These are phyloP conservation scores for Ciconia nigra DNA, from an alignment of 2,797 vertebrate species.

Conservation along the genomic window DNA sequence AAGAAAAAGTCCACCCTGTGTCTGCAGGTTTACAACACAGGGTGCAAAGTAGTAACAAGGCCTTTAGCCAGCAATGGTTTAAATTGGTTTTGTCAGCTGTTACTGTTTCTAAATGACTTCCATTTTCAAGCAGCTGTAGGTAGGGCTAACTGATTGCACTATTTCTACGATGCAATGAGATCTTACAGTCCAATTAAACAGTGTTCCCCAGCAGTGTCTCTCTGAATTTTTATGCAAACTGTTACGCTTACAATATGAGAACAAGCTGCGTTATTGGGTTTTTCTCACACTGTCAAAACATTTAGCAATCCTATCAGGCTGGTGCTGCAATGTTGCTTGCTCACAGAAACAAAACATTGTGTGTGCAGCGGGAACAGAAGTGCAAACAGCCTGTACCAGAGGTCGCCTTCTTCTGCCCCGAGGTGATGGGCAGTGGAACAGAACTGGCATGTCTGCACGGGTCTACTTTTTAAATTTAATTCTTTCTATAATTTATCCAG, in stretches of 20 bases:
- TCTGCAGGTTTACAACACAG: not conserved
- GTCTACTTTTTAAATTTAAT: not conserved
- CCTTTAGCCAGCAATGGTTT: not conserved
- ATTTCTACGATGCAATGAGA: not conserved
- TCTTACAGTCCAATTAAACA: not conserved
- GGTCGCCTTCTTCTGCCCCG: not conserved
- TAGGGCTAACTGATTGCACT: not conserved
- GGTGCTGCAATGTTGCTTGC: not conserved
- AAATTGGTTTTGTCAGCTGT: not conserved
- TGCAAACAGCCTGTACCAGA: not conserved
- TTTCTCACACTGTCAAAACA: slow-evolving; percentile 9
- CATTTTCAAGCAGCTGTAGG: not conserved
- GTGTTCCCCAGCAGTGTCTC: not conserved
- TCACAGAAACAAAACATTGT: not conserved
- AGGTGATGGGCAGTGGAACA: not conserved
- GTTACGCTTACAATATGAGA: not conserved
- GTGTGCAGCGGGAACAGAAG: not conserved
- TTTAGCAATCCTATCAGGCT: not conserved
- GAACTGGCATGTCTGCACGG: fast-evolving
- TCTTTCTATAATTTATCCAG: not conserved
- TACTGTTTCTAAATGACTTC: not conserved
- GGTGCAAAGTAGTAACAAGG: not conserved
- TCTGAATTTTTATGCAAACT: not conserved
- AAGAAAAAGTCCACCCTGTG: not conserved
- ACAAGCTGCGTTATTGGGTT: not conserved